Conservation (phyloP, 1,140 invertebrate species). For the Trichogramma pretiosum region DNA sequence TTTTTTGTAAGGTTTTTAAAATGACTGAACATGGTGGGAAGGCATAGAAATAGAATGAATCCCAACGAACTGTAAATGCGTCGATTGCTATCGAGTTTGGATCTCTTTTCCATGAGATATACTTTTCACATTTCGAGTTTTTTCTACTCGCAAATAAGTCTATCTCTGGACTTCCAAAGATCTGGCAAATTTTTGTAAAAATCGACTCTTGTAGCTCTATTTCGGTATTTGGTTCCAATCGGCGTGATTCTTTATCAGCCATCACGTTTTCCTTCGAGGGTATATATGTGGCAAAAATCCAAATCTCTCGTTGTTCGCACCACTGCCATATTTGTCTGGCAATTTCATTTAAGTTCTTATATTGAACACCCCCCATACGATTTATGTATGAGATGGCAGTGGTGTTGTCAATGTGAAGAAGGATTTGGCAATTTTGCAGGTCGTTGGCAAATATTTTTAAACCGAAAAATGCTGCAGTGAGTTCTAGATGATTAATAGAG, state of each 20-base stretch:
- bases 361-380: slow-evolving; percentile 20
- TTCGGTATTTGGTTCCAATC: neutral
- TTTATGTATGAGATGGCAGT: slow-evolving; percentile 21
- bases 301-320: slow-evolving; percentile 13
- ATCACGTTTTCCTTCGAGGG: slow-evolving; percentile 1
- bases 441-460: neutral
- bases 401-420: slow-evolving; percentile 23
- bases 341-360: slow-evolving; percentile 17
- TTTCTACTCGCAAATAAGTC: slow-evolving; percentile 15
- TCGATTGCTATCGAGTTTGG: slow-evolving; percentile 13
- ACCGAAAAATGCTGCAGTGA: neutral
- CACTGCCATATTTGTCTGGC: slow-evolving; percentile 19
- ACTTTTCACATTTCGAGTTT: slow-evolving; percentile 17
- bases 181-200: slow-evolving; percentile 1
- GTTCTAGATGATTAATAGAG: neutral
- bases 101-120: slow-evolving; percentile 13
- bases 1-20: slow-evolving; percentile 14
- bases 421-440: neutral
- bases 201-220: neutral
- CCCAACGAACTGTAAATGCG: slow-evolving; percentile 18
- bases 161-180: slow-evolving; percentile 9
- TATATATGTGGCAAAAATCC: slow-evolving; percentile 15
- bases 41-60: slow-evolving; percentile 12
- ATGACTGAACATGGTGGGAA: slow-evolving; percentile 16
- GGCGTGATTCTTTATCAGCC: slow-evolving; percentile 9